These are phyloP conservation scores for Lacanobia oleracea DNA, from an alignment of 2,888 invertebrate species.

Conservation along the genomic window DNA sequence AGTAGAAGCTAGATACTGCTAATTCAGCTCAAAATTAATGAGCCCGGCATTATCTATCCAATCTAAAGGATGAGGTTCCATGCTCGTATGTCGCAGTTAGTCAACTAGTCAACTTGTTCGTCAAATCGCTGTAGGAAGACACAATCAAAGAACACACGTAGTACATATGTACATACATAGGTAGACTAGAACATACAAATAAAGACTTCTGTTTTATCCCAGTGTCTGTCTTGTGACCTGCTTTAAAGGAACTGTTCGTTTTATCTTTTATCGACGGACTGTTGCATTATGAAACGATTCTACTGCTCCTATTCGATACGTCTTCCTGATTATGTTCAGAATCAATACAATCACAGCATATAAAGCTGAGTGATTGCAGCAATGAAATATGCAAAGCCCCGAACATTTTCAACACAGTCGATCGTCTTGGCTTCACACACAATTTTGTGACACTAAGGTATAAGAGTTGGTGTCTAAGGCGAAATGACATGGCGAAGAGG, in stretches of 20 bases:
- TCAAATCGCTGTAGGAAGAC: conserved; percentile 39
- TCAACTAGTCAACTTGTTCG: conserved; percentile 16
- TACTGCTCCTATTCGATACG: background rate
- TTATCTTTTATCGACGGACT: background rate
- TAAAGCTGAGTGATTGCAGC: background rate
- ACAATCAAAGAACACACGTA: conserved; percentile 31
- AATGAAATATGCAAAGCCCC: background rate
- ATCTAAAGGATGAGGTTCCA: conserved; percentile 29
- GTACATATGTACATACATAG: background rate
- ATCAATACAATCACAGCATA: background rate
- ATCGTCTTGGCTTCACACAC: background rate
- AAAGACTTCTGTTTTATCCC: background rate
- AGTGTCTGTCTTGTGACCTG: background rate
- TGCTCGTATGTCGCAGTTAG: conserved; percentile 24
- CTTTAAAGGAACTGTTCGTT: background rate
- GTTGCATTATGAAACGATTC: conserved; percentile 1
- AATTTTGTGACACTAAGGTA: background rate
- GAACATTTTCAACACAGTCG: background rate
- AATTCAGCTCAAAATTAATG: conserved; percentile 28
- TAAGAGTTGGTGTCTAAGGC: too few species aligned
- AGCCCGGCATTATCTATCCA: conserved; percentile 21
- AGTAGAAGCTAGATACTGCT: background rate
- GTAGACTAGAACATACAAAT: conserved; percentile 25
- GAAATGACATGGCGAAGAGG: too few species aligned
- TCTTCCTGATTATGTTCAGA: background rate